phyloP scores from a whole-genome alignment of 2,797 vertebrate species.

The Pipistrellus nathusii region DNA sequence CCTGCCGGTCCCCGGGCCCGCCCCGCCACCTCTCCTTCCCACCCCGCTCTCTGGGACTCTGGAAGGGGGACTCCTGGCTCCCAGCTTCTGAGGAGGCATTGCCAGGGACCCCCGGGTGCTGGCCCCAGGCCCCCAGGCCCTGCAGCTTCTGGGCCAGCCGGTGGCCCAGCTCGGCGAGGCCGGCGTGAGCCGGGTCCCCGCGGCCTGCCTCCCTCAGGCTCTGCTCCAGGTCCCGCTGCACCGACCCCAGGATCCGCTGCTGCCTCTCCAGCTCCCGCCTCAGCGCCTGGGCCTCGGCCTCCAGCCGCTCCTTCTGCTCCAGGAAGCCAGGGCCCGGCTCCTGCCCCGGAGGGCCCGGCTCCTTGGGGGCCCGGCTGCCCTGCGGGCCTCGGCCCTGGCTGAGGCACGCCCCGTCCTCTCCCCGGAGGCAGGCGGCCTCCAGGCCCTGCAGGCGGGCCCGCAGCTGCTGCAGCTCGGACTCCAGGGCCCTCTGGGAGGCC shows the following conservation, averaged over 20 bases:
- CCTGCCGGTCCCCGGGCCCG: constrained; percentile 65
- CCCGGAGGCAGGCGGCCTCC: constrained; percentile 81
- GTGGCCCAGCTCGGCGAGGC: constrained; percentile 76
- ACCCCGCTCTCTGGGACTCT: neutral
- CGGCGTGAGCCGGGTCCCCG: constrained; percentile 64
- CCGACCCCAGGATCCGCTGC: constrained; percentile 52
- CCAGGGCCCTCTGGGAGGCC: constrained; percentile 87
- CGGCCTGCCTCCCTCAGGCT: neutral
- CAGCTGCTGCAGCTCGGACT: constrained; percentile 90
- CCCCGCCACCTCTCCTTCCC: constrained; percentile 81
- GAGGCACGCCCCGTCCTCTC: constrained; percentile 73
- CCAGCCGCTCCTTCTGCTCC: constrained; percentile 73
- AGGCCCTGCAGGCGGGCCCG: constrained; percentile 86
- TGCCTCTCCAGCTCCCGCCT: constrained; percentile 37
- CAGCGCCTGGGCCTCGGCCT: neutral
- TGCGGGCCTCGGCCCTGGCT: constrained; percentile 81
- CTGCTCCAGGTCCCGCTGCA: constrained; percentile 78
- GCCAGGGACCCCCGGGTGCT: neutral
- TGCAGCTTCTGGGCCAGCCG: constrained; percentile 83
- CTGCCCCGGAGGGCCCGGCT: rapidly evolving
- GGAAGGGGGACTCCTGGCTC: neutral
- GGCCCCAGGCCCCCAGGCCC: constrained; percentile 53
- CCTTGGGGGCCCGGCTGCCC: neutral
- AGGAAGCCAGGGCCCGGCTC: constrained; percentile 56
- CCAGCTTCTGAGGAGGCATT: constrained; percentile 71